Base-by-base conservation (phyloP, 2,797 vertebrate genomes). In the Esox lucius region DNA sequence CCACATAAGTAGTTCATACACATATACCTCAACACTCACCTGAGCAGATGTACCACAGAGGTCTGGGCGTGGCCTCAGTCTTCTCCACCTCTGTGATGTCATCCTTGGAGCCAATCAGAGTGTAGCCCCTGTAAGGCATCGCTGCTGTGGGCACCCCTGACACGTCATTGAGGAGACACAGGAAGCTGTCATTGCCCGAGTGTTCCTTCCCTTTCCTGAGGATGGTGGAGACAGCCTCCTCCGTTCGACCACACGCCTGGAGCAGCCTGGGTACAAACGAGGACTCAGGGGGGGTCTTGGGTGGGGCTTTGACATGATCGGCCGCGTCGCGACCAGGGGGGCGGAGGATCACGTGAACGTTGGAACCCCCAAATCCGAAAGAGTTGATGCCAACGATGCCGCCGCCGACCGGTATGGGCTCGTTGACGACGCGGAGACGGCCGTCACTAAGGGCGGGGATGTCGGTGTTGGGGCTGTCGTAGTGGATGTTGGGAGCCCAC, bases 401-500 rank as follows among this genome's bases (percentile, higher is more conserved):
- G 0, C 97, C 96, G 2, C 88, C 93, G 26, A 96, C 82, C 0
- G 96, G 95, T 9, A 88, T 84, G 2, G 97, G 98, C 72, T 82
- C 87, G 49, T 93, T 90, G 3, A 99, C 95, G 0, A 99, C 96
- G 72, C 84, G 82, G 9, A 99, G 64, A 2, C 92, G 90, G 0
- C 96, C 96, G 0, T 97, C 94, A 0, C 17, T 81, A 74, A 99
- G 94, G 0, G 94, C 96, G 0, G 97, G 96, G 80, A 99, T 96
- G 81, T 96, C 89, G 1, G 96, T 82, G 86, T 99, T 96, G 22
- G 98, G 96, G 73, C n/a, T 88, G 42, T 78, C 89, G 87, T 93
- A 99, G 88, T 99, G 96, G 74, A 99, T 89, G 87, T 99, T 99
- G 80, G 98, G 98, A 70, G 96, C 94, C 98, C 98, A 99, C 22